Base-by-base conservation (phyloP, 2,888 invertebrate genomes). In the Blastobasis lacticolella region DNA sequence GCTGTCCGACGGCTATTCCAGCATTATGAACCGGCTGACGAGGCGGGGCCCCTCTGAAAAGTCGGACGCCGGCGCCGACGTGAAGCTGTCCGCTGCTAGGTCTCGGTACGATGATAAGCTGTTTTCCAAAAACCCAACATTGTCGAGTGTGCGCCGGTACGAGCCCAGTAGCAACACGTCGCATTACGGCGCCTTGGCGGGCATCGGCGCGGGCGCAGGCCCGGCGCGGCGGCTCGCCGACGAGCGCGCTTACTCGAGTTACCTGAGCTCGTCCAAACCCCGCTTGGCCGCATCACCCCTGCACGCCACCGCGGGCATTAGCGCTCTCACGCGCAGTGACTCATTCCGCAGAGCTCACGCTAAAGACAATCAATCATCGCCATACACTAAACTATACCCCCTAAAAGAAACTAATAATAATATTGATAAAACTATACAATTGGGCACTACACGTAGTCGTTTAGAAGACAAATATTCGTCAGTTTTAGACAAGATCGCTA, bases 1-100 rank as follows among this genome's bases (percentile, higher is more conserved):
- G 68, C 88, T 96, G 64, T 94, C 93, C 63, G 96, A 96, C 76
- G 95, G 95, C 64, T 96, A 95, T 82, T 94, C 94, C 69, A 96
- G 92, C 82, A 90, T 96, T 62, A 90, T 96, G 67, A 95, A 95
- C 75, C 90, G 95, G 61, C 89, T 96, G 67, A 93, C 93, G 41
- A 90, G 94, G 58, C 91, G 95, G 57, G 94, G 94, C 48, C 94
- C 95, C 44, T 95, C 95, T 49, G 92, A 91, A 81, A 91, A 91
- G 78, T 82, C 84, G 61, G 91, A 91, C 70, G 79, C 81, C 56
- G 58, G 73, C 51, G 63, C 74, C 43, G 82, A 86, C 53, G 61
- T 75, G 7, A 87, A 86, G 54, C 63, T 85, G 43, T 66, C 69
- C 38, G 57, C 76, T 23, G 69, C 75, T 10, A 75, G 85, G 47